Conservation (phyloP, 2,113 vertebrate species). For the Pedionomus torquatus region DNA sequence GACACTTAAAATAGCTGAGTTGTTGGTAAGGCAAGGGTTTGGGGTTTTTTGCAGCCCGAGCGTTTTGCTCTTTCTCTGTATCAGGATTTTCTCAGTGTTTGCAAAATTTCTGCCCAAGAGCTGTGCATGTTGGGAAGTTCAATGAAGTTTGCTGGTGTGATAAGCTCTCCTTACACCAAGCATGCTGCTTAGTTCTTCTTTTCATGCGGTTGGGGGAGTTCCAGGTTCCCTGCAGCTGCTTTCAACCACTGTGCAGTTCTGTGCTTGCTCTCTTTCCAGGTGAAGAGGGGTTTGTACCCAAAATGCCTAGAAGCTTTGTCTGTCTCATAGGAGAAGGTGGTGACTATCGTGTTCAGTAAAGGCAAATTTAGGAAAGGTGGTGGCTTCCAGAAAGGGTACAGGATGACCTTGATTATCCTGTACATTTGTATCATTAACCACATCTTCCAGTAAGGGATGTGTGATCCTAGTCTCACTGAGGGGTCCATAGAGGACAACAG, state of each 20-base stretch:
- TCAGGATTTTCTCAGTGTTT: background rate
- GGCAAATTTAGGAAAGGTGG: constrained; percentile 17
- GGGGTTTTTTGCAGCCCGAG: background rate
- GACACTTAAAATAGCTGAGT: background rate
- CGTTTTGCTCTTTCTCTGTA: background rate
- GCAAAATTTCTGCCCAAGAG: background rate
- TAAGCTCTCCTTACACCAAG: background rate
- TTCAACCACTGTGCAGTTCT: constrained; percentile 28
- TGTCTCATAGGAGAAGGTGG: constrained; percentile 20
- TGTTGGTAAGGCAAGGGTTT: background rate
- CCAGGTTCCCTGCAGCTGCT: background rate
- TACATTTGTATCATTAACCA: constrained; percentile 16
- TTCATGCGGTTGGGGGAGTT: background rate
- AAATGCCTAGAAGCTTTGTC: constrained; percentile 61
- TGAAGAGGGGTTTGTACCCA: constrained; percentile 39
- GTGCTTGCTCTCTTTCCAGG: constrained; percentile 43
- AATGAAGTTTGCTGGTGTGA: background rate
- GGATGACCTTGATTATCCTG: background rate
- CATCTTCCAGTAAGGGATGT: constrained; percentile 56
- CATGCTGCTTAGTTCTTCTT: background rate
- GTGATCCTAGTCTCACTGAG: background rate
- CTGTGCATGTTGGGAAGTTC: background rate
- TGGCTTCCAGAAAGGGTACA: constrained; percentile 31
- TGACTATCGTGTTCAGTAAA: background rate
- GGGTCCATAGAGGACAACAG: background rate